Evolutionary conservation across 2,888 invertebrate species (phyloP).

Genomic region (Harpalus rubripes): DNA sequence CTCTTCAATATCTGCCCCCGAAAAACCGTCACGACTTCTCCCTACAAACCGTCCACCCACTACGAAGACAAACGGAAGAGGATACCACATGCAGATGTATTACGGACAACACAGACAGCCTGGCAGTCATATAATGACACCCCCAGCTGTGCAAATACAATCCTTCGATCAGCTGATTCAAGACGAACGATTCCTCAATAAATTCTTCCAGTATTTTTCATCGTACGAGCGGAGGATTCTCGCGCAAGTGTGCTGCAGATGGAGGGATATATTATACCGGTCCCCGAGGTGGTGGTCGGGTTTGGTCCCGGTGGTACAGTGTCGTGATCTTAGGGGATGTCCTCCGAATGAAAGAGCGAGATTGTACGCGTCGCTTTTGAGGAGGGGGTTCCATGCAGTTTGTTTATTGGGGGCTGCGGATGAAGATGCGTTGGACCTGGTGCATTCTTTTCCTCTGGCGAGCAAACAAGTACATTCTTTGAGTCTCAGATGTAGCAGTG

Average conservation of each 20-base stretch:
- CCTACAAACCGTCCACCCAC: slow-evolving; percentile 34
- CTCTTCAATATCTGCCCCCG: slow-evolving; percentile 76
- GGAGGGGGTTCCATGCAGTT: slow-evolving; percentile 92
- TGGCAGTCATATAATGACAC: slow-evolving; percentile 72
- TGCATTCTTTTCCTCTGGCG: slow-evolving; percentile 90
- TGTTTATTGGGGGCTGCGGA: slow-evolving; percentile 92
- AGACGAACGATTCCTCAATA: slow-evolving; percentile 91
- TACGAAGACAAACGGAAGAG: slow-evolving; percentile 66
- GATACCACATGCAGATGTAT: slow-evolving; percentile 66
- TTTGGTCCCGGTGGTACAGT: slow-evolving; percentile 90
- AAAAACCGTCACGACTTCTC: slow-evolving; percentile 77
- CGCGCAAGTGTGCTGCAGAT: slow-evolving; percentile 85
- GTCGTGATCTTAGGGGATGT: slow-evolving; percentile 87
- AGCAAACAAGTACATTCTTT: slow-evolving; percentile 91
- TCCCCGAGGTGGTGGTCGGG: slow-evolving; percentile 94
- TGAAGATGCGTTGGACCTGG: slow-evolving; percentile 93
- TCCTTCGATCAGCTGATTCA: slow-evolving; percentile 88
- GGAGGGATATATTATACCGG: slow-evolving; percentile 94
- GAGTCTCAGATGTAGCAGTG: slow-evolving; percentile 92
- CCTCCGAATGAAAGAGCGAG: slow-evolving; percentile 80
- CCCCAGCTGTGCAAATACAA: slow-evolving; percentile 80
- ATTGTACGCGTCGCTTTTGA: slow-evolving; percentile 89
- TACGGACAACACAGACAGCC: slow-evolving; percentile 74
- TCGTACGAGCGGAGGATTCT: slow-evolving; percentile 86
- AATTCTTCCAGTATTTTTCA: slow-evolving; percentile 90